Evolutionary conservation across 2,797 vertebrate species (phyloP), one percentile per base, ranked within the genome.

Genomic region (Pelodytes ibericus): DNA sequence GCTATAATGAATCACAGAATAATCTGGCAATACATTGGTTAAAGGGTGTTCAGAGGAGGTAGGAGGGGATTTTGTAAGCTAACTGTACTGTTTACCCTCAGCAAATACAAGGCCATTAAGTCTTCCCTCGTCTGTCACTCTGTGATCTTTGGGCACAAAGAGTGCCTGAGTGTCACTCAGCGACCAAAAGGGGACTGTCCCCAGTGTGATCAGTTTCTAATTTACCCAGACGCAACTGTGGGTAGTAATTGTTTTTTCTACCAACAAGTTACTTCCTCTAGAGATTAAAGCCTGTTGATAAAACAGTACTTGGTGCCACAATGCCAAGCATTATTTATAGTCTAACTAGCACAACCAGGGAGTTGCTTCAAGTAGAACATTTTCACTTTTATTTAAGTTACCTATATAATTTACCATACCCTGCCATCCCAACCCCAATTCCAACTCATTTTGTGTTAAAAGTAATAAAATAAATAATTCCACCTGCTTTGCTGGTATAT

Each of bases 121-220:
- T 64, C 67, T 59, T 77, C 68, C 61, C 68, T 77, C 49, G 61
- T 77, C 75, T 77, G 61, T 77, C 75, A 77, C 75, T 77, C 47
- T 70, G 22, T 63, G 49, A 76, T 77, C 36, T 68, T 26, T 59
- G 26, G 67, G 74, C 58, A 77, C 66, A 77, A 77, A 63, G 59
- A 70, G 74, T 77, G 47, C 67, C 44, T 71, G 39, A 77, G 74
- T 77, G 60, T 77, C 74, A 77, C 74, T 77, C 74, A 71, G 59
- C 66, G 33, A 64, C 60, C 26, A 49, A 70, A 71, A 47, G 36
- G 60, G 75, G 68, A 71, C 60, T 71, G 68, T 71, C 51, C 68
- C 60, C 11, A 29, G 58, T 63, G 24, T 2, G 59, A 59, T 13
- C 74, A 62, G n/a, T 63, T 75, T 76, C 66, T 25, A 44, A 57